Base-by-base conservation (phyloP, 2,888 invertebrate genomes). In the Eristalis arbustorum region DNA sequence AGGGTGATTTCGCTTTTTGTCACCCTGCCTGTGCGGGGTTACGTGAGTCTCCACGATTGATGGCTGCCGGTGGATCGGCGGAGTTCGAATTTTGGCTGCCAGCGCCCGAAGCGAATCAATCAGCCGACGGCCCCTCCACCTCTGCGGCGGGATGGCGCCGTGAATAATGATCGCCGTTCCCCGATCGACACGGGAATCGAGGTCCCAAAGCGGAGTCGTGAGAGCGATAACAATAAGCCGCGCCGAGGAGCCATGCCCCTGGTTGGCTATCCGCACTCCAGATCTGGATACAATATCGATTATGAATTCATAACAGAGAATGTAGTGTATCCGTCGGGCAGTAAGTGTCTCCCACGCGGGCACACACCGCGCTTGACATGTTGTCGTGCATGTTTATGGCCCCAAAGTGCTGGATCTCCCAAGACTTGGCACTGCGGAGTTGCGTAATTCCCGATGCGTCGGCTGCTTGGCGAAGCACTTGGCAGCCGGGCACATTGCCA, bases 261-360 rank as follows among this genome's bases (percentile, higher is more conserved):
- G 31, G 28, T 18, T 10, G 37, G 22, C 56, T 76, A 84, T 81
- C 81, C 34, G 42, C 68, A 73, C 23, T 68, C 63, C 40, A 73
- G 84, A 85, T 81, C 84, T 81, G 76, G 81, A 61, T 72, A 61
- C 37, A 73, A 25, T 37, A 40, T 73, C 76, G 23, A 81, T 81
- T 85, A 81, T 37, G 18, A 77, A 81, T 81, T 85, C 81, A 79
- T 73, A 72, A 72, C 79, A 73, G 66, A 49, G 59, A 42, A 40
- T 63, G 23, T 63, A n/a, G 23, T 49, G 31, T n/a, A 8, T 18
- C 4, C 40, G 14, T 6, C 18, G 23, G 34, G 8, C 63, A 69
- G 67, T 61, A 64, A 78, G 69, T 75, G 25, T 72, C 78, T 59
- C 72, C 49, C 66, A 66, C 42, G 59, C 67, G 49, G 14, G 28